phyloP scores from a whole-genome alignment of 1,140 invertebrate species.

The Medauroidea extradentata region DNA sequence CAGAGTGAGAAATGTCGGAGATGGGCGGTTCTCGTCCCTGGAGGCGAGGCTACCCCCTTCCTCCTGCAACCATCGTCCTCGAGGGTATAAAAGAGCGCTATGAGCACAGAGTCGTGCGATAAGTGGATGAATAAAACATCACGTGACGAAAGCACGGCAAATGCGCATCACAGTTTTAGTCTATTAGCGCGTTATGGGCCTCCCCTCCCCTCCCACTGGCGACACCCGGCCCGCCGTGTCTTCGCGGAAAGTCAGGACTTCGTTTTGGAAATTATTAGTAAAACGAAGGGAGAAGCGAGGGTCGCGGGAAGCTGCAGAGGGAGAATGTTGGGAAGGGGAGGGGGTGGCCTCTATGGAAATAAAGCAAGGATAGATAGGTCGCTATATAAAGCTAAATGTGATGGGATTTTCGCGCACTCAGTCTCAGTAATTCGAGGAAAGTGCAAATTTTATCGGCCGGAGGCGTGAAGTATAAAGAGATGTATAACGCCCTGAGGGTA shows the following conservation, averaged over 20 bases:
- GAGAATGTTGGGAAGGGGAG: too few species aligned
- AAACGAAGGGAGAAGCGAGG: neutral
- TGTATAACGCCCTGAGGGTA: neutral
- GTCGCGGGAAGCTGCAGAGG: too few species aligned
- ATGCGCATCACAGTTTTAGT: too few species aligned
- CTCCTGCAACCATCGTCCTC: too few species aligned
- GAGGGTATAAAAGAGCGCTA: too few species aligned
- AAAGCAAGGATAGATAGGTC: too few species aligned
- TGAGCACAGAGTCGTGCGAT: neutral
- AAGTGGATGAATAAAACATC: constrained; percentile 11
- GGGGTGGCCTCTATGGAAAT: too few species aligned
- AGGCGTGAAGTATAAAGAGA: constrained; percentile 2
- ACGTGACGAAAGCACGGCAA: neutral
- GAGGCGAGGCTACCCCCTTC: too few species aligned
- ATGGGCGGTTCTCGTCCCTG: too few species aligned
- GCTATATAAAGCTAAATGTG: constrained; percentile 6
- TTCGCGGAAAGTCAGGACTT: constrained; percentile 5
- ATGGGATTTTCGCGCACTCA: constrained; percentile 11
- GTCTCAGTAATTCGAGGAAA: constrained; percentile 10
- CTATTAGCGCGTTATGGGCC: too few species aligned
- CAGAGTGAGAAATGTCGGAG: too few species aligned
- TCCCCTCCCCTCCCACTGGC: too few species aligned
- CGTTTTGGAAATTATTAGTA: constrained; percentile 11
- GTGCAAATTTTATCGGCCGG: constrained; percentile 11
- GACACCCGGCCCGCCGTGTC: neutral